Percentiles rank a stretch among this genome's conserved stretches.
These are phyloP conservation scores for Myiothlypis coronata DNA, from an alignment of 2,797 vertebrate species.

Conservation along the genomic window DNA sequence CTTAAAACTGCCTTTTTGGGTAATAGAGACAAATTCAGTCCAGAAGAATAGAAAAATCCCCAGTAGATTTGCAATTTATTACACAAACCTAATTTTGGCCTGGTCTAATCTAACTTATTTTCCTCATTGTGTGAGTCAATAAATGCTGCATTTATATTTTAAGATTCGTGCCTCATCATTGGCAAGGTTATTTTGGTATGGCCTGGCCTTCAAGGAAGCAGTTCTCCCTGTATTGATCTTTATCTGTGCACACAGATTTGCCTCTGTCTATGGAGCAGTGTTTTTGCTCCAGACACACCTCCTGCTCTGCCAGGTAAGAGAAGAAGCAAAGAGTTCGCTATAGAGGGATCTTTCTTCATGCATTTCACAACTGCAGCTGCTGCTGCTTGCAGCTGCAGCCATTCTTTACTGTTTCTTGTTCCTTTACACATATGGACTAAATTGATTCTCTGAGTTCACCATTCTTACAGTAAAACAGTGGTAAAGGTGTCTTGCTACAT, in stretches of 20 bases:
- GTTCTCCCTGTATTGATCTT: not conserved
- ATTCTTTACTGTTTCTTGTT: not conserved
- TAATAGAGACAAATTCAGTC: not conserved
- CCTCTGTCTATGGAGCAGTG: not conserved
- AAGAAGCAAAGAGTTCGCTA: not conserved
- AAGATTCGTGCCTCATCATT: not conserved
- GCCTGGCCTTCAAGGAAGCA: not conserved
- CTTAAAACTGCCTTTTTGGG: not conserved
- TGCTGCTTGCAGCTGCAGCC: not conserved
- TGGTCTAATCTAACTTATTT: not conserved
- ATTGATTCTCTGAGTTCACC: not conserved
- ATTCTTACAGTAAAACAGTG: not conserved
- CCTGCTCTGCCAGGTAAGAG: not conserved
- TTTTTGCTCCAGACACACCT: rapidly evolving
- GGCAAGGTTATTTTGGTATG: not conserved
- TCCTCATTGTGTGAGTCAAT: not conserved
- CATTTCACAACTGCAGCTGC: not conserved
- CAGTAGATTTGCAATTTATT: not conserved
- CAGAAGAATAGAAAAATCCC: not conserved
- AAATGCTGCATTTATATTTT: not conserved
- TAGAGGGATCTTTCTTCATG: not conserved
- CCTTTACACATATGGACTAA: not conserved
- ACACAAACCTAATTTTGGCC: not conserved
- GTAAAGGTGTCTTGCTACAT: not conserved
- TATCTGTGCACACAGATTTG: not conserved